Percentiles rank a stretch among this genome's conserved stretches.
Evolutionary conservation across 2,797 vertebrate genomes (phyloP).

Genomic region (Capromys pilorides): DNA sequence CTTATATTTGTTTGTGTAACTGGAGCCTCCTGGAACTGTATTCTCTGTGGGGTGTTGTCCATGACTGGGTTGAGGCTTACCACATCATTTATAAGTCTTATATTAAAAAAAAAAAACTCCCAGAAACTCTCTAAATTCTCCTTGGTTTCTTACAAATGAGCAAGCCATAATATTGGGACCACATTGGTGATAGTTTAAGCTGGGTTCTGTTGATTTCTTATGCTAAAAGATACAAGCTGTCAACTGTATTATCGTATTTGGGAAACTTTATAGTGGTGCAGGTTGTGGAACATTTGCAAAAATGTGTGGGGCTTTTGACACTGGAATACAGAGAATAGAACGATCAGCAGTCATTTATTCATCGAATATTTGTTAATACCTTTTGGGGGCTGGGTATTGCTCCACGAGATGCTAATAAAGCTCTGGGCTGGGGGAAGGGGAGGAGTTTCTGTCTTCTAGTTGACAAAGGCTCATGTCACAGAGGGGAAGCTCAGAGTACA

Average conservation of each 20-base stretch:
- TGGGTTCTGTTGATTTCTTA: neutral
- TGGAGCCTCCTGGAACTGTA: neutral
- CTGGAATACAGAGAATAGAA: neutral
- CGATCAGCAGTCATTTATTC: neutral
- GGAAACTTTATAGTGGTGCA: neutral
- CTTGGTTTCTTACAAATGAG: neutral
- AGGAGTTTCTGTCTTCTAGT: neutral
- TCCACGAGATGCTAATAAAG: neutral
- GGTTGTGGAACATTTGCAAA: neutral
- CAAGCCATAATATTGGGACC: neutral
- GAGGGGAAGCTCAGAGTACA: neutral
- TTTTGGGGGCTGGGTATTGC: neutral
- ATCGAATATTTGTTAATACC: neutral
- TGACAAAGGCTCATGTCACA: neutral
- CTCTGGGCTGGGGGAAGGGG: neutral
- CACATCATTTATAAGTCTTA: neutral
- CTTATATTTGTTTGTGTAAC: neutral
- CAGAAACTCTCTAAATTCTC: neutral
- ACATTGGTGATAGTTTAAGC: neutral
- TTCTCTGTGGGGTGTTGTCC: neutral
- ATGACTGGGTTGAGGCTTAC: neutral
- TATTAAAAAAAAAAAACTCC: neutral
- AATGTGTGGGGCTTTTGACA: neutral
- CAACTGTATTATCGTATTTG: neutral
- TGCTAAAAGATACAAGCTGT: neutral